A percentile compares a stretch with the other conserved stretches of the same genome.
These are phyloP conservation scores for Aphodius granarius DNA, from an alignment of 2,888 invertebrate species.

Conservation along the genomic window DNA sequence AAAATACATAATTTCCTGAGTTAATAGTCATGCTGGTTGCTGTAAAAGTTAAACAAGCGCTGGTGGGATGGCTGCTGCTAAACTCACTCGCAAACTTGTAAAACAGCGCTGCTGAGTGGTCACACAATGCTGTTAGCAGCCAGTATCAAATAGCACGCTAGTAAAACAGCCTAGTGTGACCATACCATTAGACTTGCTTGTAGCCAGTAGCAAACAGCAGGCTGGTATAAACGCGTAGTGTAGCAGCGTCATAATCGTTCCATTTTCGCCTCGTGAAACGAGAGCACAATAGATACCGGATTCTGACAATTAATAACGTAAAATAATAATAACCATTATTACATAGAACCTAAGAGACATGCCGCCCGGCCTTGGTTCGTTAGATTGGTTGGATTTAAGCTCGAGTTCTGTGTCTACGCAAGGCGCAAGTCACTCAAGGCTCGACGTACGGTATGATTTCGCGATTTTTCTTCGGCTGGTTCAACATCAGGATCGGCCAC, in stretches of 20 bases:
- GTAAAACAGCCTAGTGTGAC: too few species aligned
- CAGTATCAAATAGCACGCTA: too few species aligned
- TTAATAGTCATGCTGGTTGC: too few species aligned
- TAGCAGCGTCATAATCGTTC: neutral
- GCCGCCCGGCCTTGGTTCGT: neutral
- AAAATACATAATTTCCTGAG: too few species aligned
- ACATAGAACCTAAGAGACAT: neutral
- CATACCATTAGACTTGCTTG: too few species aligned
- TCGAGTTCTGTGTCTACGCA: neutral
- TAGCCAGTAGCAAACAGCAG: too few species aligned
- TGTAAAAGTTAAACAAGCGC: too few species aligned
- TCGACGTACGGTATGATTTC: neutral
- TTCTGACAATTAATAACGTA: neutral
- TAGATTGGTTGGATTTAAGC: neutral
- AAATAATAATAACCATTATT: neutral
- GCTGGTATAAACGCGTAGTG: too few species aligned
- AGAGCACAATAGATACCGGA: neutral
- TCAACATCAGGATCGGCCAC: neutral
- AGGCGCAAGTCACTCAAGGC: neutral
- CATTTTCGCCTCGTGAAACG: neutral
- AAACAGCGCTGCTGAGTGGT: too few species aligned
- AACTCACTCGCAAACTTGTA: too few species aligned
- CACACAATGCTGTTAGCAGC: too few species aligned
- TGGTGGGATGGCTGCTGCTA: too few species aligned
- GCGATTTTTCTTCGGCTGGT: neutral